Base-by-base conservation (phyloP, 2,797 vertebrate genomes). In the Melanotaenia boesemani region DNA sequence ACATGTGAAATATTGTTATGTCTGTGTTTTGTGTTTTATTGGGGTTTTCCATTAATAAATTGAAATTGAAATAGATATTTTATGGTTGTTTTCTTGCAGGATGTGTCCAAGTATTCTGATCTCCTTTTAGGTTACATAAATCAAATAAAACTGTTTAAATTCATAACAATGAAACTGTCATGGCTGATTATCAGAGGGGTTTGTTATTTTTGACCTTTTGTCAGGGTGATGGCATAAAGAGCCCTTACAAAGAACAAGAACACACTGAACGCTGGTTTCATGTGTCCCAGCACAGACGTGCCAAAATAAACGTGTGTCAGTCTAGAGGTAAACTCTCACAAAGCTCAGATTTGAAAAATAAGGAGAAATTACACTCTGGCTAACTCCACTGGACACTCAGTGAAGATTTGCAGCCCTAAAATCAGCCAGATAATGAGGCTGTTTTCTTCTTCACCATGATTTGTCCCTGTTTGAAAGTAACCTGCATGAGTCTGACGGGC, bases 301-400 rank as follows among this genome's bases (percentile, higher is more conserved):
- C 82, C 85, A 88, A 85, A 83, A 63, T 57, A 83, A 86, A 88
- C 75, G 79, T 22, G 46, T 71, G 74, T 83, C 84, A 81, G 74
- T 74, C 79, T 81, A 54, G 79, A 76, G 77, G 83, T 87, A 81
- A 87, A 86, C 75, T 79, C 54, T 72, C 74, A 85, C 83, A 89
- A 80, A 82, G 82, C 76, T 52, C 20, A 54, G 74, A 71, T 67
- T 84, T 82, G 65, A 61, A 82, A 13, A 80, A 84, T 16, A 60
- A 77, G 81, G 52, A 77, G 72, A 77, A 76, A 77, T 81, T 82
- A 70, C 80, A 84, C 32, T 34, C 32, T 5, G 1, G 58, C 78
- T 48, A 62, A 68, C 69, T 60, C 70, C 63, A 15, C 57, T 59
- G 67, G 66, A 67, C 70, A 22, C 72, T 76, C 70, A 54, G 39